phyloP scores from a whole-genome alignment of 2,797 vertebrate species.

The Orestias chungarensis region DNA sequence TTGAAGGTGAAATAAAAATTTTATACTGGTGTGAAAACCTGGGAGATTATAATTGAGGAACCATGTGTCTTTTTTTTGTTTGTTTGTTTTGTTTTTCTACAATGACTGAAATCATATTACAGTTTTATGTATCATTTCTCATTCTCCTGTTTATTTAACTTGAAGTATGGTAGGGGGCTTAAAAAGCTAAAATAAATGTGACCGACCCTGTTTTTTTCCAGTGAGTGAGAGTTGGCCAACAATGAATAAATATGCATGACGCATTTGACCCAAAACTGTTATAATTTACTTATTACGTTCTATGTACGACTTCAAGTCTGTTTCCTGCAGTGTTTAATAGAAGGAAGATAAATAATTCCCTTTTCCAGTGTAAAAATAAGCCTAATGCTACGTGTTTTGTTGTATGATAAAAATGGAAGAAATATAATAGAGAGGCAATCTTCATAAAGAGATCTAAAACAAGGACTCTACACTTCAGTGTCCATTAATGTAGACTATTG shows the following conservation, averaged over 20 bases:
- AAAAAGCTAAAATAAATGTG: not conserved
- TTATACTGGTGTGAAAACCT: not conserved
- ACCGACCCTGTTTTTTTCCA: constrained; percentile 9
- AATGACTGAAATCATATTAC: not conserved
- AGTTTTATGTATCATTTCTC: not conserved
- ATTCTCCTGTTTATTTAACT: not conserved
- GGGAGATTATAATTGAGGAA: not conserved
- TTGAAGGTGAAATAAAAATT: not conserved
- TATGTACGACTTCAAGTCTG: constrained; percentile 24
- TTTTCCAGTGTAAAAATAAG: constrained; percentile 14
- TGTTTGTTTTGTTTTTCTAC: not conserved
- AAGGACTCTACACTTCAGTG: constrained; percentile 21
- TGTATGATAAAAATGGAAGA: not conserved
- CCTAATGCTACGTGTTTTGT: constrained; percentile 10
- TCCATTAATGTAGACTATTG: constrained; percentile 35
- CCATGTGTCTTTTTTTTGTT: not conserved
- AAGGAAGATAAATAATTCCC: constrained; percentile 28
- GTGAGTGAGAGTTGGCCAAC: constrained; percentile 25
- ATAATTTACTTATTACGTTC: constrained; percentile 1
- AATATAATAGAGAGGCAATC: constrained; percentile 19
- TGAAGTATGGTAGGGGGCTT: not conserved
- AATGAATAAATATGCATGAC: constrained; percentile 9
- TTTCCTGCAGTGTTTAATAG: constrained; percentile 11
- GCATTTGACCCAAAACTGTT: constrained; percentile 19
- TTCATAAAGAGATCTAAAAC: constrained; percentile 50